A percentile compares a stretch with the other conserved stretches of the same genome.
Evolutionary conservation across 2,888 invertebrate species (phyloP).

Genomic region (Dinocampus coccinellae): DNA sequence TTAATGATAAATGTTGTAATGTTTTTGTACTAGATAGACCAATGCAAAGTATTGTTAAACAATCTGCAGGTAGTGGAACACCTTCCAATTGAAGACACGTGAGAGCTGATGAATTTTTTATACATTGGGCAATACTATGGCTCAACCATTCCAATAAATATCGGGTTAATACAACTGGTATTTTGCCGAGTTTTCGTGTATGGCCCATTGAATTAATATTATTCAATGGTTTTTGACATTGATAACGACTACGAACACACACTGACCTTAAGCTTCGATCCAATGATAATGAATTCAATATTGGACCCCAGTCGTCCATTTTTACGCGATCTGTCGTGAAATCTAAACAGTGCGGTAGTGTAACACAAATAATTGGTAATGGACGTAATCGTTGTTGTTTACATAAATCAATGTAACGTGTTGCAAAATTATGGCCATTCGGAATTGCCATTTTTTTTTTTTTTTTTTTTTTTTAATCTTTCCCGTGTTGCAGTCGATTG

Average conservation of each 20-base stretch:
- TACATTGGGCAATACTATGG: slow-evolving; percentile 76
- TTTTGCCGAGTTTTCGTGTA: slow-evolving; percentile 75
- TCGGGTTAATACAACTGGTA: slow-evolving; percentile 78
- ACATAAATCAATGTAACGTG: slow-evolving; percentile 65
- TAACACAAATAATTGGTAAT: slow-evolving; percentile 62
- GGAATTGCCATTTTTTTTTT: slow-evolving; percentile 49
- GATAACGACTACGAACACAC: slow-evolving; percentile 76
- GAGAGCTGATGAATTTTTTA: slow-evolving; percentile 76
- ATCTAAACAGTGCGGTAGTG: slow-evolving; percentile 72
- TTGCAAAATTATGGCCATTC: slow-evolving; percentile 59
- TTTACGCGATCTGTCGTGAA: slow-evolving; percentile 83
- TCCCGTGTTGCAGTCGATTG: too few relatives aligned
- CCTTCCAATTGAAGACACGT: slow-evolving; percentile 79
- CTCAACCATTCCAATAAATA: slow-evolving; percentile 78
- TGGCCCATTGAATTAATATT: slow-evolving; percentile 73
- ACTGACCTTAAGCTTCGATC: slow-evolving; percentile 80
- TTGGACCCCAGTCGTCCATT: slow-evolving; percentile 82
- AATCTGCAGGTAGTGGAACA: slow-evolving; percentile 78
- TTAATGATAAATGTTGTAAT: slow-evolving; percentile 78
- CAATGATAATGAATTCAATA: slow-evolving; percentile 79
- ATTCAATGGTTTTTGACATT: slow-evolving; percentile 72
- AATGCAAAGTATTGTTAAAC: slow-evolving; percentile 74
- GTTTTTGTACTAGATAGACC: slow-evolving; percentile 76
- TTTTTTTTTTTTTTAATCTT: too few relatives aligned
- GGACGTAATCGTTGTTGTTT: slow-evolving; percentile 59